Conservation (phyloP, 23 tunicate genomes). For the Ascidia mentula region DNA sequence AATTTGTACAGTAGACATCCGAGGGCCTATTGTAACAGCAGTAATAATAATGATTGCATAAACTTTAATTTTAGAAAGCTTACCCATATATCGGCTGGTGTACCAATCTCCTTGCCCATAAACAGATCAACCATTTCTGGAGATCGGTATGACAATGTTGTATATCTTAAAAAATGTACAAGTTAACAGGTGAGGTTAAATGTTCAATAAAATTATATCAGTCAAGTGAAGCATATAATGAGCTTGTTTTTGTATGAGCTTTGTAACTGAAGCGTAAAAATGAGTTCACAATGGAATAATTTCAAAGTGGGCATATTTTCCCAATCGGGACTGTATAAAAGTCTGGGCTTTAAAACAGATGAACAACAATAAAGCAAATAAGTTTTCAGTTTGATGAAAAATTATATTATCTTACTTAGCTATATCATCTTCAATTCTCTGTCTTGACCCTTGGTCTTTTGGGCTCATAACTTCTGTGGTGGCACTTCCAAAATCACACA, state of each 20-base stretch:
- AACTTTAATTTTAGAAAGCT: not conserved
- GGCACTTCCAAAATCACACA: conserved; percentile 99
- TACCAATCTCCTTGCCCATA: conserved; percentile 86
- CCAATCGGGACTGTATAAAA: too few relatives aligned
- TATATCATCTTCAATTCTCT: conserved; percentile 90
- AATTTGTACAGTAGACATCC: conserved; percentile 96
- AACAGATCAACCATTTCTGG: conserved; percentile 98
- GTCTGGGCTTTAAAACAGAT: too few relatives aligned
- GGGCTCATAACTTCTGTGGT: conserved; percentile 66
- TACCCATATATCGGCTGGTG: conserved; percentile 97
- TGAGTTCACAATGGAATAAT: too few relatives aligned
- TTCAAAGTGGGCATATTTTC: too few relatives aligned
- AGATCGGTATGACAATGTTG: conserved; percentile 96
- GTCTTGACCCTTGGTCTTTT: conserved; percentile 42
- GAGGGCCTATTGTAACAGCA: conserved; percentile 53
- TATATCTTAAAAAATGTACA: conserved; percentile 66
- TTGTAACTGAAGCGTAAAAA: too few relatives aligned
- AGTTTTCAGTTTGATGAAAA: not conserved
- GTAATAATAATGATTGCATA: not conserved
- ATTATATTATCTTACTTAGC: conserved; percentile 31
- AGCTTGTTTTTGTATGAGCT: too few relatives aligned
- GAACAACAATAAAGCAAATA: too few relatives aligned
- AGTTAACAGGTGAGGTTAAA: too few relatives aligned
- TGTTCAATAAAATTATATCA: not conserved
- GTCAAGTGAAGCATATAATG: not conserved